These are phyloP conservation scores for Lydus trimaculatus DNA, from an alignment of 2,888 invertebrate species.

Conservation along the genomic window DNA sequence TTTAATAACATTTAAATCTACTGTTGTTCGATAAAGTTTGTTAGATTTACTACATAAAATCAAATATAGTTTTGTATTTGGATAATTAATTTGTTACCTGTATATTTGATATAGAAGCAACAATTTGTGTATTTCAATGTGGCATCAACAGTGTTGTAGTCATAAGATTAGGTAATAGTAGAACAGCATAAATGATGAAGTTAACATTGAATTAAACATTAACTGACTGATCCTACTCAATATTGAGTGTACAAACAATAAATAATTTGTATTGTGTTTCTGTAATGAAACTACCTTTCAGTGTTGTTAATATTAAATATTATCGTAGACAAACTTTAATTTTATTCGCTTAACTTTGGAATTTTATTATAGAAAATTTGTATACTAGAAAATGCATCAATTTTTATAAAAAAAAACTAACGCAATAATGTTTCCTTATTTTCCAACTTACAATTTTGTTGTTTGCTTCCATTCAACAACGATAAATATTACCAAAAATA, in stretches of 20 bases:
- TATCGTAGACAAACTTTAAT: too few relatives aligned
- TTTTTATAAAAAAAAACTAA: too few relatives aligned
- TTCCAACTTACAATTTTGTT: not conserved
- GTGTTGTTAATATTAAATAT: not conserved
- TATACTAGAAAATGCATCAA: too few relatives aligned
- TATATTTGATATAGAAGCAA: not conserved
- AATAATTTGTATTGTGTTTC: not conserved
- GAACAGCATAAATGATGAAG: not conserved
- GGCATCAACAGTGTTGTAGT: not conserved
- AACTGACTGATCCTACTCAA: not conserved
- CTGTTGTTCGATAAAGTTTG: too few relatives aligned
- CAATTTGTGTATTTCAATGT: not conserved
- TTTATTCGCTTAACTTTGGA: too few relatives aligned
- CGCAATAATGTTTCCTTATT: too few relatives aligned
- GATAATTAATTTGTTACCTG: not conserved
- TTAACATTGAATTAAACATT: not conserved
- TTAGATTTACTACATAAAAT: too few relatives aligned
- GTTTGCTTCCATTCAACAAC: not conserved
- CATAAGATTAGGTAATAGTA: not conserved
- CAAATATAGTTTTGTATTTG: too few relatives aligned
- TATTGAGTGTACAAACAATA: not conserved
- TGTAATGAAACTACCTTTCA: not conserved
- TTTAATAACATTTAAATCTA: not conserved
- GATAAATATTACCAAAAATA: not conserved
- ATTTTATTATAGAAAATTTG: too few relatives aligned